Conservation (phyloP, 2,888 invertebrate genomes). For the Drosophila infuscata region DNA sequence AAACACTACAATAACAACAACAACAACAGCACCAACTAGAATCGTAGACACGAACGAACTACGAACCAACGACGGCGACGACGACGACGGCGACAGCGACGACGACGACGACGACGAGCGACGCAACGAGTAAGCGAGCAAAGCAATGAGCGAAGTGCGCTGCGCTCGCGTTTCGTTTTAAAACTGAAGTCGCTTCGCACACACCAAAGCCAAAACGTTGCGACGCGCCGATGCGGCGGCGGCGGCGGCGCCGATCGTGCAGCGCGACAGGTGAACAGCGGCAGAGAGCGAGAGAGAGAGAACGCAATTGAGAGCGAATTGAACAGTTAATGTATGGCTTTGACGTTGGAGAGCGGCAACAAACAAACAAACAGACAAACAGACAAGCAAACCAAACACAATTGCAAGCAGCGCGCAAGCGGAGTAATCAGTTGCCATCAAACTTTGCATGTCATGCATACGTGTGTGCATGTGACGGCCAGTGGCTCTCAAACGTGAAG, state of each 20-base stretch:
- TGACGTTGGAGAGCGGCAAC: background rate
- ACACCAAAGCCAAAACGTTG: conserved; percentile 18
- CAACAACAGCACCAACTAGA: conserved; percentile 26
- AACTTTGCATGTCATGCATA: conserved; percentile 35
- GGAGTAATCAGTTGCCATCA: conserved; percentile 8
- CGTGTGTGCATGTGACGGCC: conserved; percentile 7
- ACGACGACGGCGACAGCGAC: too few species aligned
- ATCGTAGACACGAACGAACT: conserved; percentile 16
- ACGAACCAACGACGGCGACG: conserved; percentile 37
- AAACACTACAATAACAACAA: conserved; percentile 26
- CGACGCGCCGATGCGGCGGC: conserved; percentile 22
- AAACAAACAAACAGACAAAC: background rate
- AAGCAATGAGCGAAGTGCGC: conserved; percentile 48
- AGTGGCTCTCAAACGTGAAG: conserved; percentile 44
- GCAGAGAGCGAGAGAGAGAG: conserved; percentile 3
- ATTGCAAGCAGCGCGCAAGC: background rate
- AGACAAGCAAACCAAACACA: background rate
- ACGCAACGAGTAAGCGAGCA: conserved; percentile 41
- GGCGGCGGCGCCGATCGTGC: conserved; percentile 33
- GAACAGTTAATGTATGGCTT: background rate
- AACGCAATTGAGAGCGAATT: conserved; percentile 1
- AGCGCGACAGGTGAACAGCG: conserved; percentile 42
- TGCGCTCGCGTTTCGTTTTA: conserved; percentile 64
- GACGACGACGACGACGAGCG: conserved; percentile 1
- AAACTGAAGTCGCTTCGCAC: conserved; percentile 46